Evolutionary conservation across 2,113 vertebrate genomes (phyloP).

Genomic region (Lampris megalopsis): DNA sequence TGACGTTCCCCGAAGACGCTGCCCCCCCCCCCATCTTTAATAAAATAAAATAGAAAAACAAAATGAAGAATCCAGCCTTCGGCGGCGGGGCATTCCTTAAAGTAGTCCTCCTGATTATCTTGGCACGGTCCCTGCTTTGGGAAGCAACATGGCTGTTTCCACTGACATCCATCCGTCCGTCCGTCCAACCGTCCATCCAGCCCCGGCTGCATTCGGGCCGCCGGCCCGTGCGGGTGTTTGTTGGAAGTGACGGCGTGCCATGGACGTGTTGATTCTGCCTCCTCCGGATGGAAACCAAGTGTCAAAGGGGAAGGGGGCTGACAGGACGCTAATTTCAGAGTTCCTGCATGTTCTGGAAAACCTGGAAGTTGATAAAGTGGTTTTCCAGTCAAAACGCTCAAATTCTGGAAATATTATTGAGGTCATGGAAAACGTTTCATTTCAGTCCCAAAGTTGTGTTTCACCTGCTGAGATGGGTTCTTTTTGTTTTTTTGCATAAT

Average conservation of each 20-base stretch:
- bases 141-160: slow-evolving; percentile 61
- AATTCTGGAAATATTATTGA: too few relatives aligned
- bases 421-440: too few relatives aligned
- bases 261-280: slow-evolving; percentile 56
- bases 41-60: slow-evolving; percentile 9
- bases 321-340: slow-evolving; percentile 51
- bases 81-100: slow-evolving; percentile 62
- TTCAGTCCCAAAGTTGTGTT: too few relatives aligned
- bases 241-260: slow-evolving; percentile 70
- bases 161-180: slow-evolving; percentile 30
- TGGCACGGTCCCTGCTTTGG: slow-evolving; percentile 63
- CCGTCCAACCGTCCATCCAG: slow-evolving; percentile 39
- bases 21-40: too few relatives aligned
- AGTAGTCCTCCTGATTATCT: slow-evolving; percentile 68
- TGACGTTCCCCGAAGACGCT: slow-evolving; percentile 48
- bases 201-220: slow-evolving; percentile 51
- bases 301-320: slow-evolving; percentile 38
- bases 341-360: too few relatives aligned
- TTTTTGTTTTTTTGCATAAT: too few relatives aligned
- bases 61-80: slow-evolving; percentile 43
- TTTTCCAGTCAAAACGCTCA: too few relatives aligned
- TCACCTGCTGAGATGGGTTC: too few relatives aligned
- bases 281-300: slow-evolving; percentile 22
- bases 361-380: too few relatives aligned
- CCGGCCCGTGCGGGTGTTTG: slow-evolving; percentile 55